These are phyloP conservation scores for Proisotoma minuta DNA, from an alignment of 2,888 invertebrate species.

Conservation along the genomic window DNA sequence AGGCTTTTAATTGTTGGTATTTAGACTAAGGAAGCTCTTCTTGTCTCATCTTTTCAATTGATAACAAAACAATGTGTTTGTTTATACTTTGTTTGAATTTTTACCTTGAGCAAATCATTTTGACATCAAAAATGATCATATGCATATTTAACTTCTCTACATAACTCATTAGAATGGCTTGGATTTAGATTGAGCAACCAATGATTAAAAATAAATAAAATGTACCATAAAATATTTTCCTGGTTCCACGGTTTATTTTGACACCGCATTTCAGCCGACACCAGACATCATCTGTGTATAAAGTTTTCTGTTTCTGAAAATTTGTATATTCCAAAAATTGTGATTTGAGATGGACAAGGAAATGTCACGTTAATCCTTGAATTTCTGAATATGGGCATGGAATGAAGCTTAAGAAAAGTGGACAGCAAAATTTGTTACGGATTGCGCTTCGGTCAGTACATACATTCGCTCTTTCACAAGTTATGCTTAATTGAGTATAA, in stretches of 20 bases:
- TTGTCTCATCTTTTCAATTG: neutral
- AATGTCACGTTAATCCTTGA: too few relatives aligned
- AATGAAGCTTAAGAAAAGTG: too few relatives aligned
- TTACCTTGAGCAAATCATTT: neutral
- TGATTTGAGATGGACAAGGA: too few relatives aligned
- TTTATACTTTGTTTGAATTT: neutral
- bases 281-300: neutral
- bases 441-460: too few relatives aligned
- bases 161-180: neutral
- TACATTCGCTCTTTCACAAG: too few relatives aligned
- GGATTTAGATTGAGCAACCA: neutral
- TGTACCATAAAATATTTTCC: too few relatives aligned
- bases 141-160: neutral
- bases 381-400: too few relatives aligned
- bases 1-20: neutral
- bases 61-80: neutral
- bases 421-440: too few relatives aligned
- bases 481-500: slow-evolving; percentile 1
- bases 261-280: too few relatives aligned
- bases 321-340: too few relatives aligned
- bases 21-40: neutral
- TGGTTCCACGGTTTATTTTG: slow-evolving; percentile 4
- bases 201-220: neutral
- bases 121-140: neutral
- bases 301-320: neutral